phyloP scores from a whole-genome alignment of 2,113 vertebrate species.

The Pachypanchax playfairii region DNA sequence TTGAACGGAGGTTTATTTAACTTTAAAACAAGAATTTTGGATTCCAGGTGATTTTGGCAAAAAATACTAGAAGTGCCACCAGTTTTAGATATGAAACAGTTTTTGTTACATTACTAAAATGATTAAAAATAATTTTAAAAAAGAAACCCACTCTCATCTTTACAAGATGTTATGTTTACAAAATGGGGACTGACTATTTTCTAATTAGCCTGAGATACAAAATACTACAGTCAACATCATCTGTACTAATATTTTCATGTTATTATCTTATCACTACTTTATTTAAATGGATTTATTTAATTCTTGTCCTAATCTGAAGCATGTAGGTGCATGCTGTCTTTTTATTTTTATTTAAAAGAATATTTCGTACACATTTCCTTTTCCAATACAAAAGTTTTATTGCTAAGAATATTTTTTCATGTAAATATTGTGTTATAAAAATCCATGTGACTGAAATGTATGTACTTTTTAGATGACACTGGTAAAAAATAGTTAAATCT shows the following conservation, averaged over 20 bases:
- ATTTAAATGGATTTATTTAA: conserved; percentile 69
- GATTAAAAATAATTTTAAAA: conserved; percentile 18
- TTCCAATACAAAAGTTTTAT: conserved; percentile 50
- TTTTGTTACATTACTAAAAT: conserved; percentile 58
- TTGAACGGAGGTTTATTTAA: conserved; percentile 22
- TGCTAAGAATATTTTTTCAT: conserved; percentile 41
- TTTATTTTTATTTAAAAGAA: conserved; percentile 61
- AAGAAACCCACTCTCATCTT: conserved; percentile 43
- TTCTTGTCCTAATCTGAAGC: conserved; percentile 57
- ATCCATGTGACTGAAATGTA: conserved; percentile 50
- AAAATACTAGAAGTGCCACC: conserved; percentile 56
- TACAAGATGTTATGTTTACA: conserved; percentile 67
- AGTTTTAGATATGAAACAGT: conserved; percentile 32
- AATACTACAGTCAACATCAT: conserved; percentile 46
- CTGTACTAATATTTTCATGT: conserved; percentile 42
- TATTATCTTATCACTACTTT: conserved; percentile 66
- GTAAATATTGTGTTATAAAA: conserved; percentile 63
- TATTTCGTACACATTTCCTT: conserved; percentile 50
- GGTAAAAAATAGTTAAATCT: conserved; percentile 23
- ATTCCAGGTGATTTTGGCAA: conserved; percentile 35
- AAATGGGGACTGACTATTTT: conserved; percentile 60
- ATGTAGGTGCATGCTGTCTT: conserved; percentile 53
- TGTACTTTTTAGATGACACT: conserved; percentile 37
- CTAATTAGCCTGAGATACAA: conserved; percentile 73
- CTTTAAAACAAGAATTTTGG: conserved; percentile 26